phyloP scores from a whole-genome alignment of 1,140 invertebrate species.

The Chlorops oryzae region DNA sequence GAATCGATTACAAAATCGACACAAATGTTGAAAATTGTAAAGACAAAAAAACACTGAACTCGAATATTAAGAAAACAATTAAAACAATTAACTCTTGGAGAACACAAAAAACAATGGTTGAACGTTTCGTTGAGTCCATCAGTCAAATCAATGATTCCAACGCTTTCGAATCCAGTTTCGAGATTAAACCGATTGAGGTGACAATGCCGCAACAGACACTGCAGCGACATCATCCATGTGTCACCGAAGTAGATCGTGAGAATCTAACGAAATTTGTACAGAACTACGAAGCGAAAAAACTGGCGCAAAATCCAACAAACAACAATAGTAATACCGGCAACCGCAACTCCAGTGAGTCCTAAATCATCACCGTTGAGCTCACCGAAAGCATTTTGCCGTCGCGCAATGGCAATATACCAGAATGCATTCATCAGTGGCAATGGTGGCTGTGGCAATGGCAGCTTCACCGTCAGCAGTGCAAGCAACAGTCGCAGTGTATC shows the following conservation, averaged over 20 bases:
- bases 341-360: slow-evolving; percentile 1
- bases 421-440: slow-evolving; percentile 14
- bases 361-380: slow-evolving; percentile 23
- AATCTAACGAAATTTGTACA: slow-evolving; percentile 30
- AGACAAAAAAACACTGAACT: no score
- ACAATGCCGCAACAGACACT: slow-evolving; percentile 10
- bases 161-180: slow-evolving; percentile 43
- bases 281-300: slow-evolving; percentile 30
- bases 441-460: no score
- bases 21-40: no score
- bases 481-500: slow-evolving; percentile 37
- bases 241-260: slow-evolving; percentile 42
- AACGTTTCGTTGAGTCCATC: slow-evolving; percentile 38
- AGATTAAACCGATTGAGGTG: slow-evolving; percentile 34
- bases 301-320: neutral
- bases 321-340: neutral
- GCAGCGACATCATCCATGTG: slow-evolving; percentile 26
- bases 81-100: no score
- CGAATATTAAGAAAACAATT: no score
- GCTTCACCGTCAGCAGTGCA: no score
- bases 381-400: slow-evolving; percentile 31
- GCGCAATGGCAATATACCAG: slow-evolving; percentile 33
- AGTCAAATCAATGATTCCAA: slow-evolving; percentile 41
- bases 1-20: no score
- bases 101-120: no score